A percentile compares a stretch with the other conserved stretches of the same genome.
phyloP scores from a whole-genome alignment of 2,113 vertebrate genomes.

The Todiramphus chloris region DNA sequence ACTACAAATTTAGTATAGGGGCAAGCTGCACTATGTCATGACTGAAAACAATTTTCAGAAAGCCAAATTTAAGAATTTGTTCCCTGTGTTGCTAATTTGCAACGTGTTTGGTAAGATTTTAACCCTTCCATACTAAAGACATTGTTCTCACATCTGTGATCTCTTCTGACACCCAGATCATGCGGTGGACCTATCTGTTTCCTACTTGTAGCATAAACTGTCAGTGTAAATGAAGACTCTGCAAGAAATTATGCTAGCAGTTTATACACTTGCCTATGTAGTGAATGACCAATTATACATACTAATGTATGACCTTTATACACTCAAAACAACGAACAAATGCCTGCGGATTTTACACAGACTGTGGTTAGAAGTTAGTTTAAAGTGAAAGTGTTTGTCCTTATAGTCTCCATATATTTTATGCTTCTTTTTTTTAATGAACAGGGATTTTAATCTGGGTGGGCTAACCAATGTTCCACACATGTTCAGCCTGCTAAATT shows the following conservation, averaged over 20 bases:
- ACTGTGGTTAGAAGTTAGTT: neutral
- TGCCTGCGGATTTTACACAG: neutral
- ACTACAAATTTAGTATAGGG: neutral
- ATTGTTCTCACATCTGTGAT: neutral
- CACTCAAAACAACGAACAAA: neutral
- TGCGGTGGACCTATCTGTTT: neutral
- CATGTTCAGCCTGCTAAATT: neutral
- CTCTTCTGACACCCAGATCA: neutral
- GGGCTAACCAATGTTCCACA: neutral
- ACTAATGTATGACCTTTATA: neutral
- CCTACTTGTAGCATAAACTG: neutral
- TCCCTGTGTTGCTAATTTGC: neutral
- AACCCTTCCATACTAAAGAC: neutral
- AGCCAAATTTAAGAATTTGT: neutral
- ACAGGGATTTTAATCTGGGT: neutral
- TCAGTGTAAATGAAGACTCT: neutral
- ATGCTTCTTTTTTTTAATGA: neutral
- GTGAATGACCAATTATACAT: neutral
- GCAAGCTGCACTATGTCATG: neutral
- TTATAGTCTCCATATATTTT: neutral
- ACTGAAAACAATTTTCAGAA: neutral
- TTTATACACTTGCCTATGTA: neutral
- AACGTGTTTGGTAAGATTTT: neutral
- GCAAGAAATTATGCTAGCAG: neutral
- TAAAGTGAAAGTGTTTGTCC: neutral